A percentile compares a stretch with the other conserved stretches of the same genome.
Evolutionary conservation across 2,113 vertebrate genomes (phyloP).

Genomic region (Limnothrissa miodon): DNA sequence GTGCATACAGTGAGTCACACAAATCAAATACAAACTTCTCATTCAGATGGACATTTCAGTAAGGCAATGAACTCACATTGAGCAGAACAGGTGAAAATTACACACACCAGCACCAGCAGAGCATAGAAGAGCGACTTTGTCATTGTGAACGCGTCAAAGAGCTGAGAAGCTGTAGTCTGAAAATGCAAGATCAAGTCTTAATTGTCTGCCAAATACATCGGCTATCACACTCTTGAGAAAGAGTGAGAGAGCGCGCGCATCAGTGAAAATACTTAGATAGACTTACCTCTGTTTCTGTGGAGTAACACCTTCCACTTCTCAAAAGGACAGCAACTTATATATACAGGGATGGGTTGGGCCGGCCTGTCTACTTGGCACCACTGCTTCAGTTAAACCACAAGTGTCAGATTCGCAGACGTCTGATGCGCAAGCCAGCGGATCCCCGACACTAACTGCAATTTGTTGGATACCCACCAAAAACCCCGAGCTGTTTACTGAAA

Average conservation of each 20-base stretch:
- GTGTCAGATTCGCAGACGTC: slow-evolving; percentile 41
- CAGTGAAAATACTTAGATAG: not conserved
- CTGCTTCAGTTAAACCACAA: slow-evolving; percentile 31
- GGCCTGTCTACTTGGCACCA: slow-evolving; percentile 1
- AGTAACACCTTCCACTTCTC: not conserved
- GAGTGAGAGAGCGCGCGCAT: not conserved
- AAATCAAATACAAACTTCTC: slow-evolving; percentile 17
- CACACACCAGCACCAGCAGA: slow-evolving; percentile 35
- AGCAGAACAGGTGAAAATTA: slow-evolving; percentile 28
- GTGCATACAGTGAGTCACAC: not conserved
- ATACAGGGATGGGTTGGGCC: slow-evolving; percentile 1
- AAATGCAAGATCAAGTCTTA: not conserved
- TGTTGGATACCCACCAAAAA: slow-evolving; percentile 16
- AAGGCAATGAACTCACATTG: slow-evolving; percentile 40
- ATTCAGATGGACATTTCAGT: not conserved
- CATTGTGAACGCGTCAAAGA: slow-evolving; percentile 27
- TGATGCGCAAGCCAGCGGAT: slow-evolving; percentile 26
- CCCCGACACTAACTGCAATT: slow-evolving; percentile 20
- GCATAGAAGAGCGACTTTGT: slow-evolving; percentile 14
- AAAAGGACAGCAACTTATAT: slow-evolving; percentile 28
- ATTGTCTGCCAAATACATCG: not conserved
- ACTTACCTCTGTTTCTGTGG: slow-evolving; percentile 10
- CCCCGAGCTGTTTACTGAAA: slow-evolving; percentile 33
- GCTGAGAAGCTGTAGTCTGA: not conserved
- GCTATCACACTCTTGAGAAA: not conserved